These are phyloP conservation scores for Zootoca vivipara DNA, from an alignment of 2,113 vertebrate genomes.

Conservation along the genomic window DNA sequence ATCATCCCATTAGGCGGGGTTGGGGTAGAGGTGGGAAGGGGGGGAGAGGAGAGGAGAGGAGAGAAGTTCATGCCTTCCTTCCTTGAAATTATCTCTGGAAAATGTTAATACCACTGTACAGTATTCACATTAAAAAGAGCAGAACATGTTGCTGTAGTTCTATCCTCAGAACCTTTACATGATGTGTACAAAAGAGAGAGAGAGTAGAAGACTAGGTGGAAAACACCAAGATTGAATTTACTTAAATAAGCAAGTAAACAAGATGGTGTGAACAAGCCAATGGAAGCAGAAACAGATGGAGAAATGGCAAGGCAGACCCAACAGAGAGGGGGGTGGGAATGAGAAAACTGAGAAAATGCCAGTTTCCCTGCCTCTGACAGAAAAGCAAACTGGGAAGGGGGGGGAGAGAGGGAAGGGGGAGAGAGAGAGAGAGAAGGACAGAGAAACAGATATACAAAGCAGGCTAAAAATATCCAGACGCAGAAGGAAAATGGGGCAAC, in stretches of 20 bases:
- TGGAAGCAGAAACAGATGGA: conserved; percentile 17
- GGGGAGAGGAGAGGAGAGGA: no score
- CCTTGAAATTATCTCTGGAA: no score
- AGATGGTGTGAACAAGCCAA: not conserved
- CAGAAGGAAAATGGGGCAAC: conserved; percentile 2
- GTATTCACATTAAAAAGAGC: not conserved
- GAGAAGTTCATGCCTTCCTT: no score
- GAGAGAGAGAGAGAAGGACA: not conserved
- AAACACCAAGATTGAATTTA: not conserved
- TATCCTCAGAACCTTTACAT: not conserved
- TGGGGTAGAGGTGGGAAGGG: no score
- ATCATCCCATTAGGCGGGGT: no score
- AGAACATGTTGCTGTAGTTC: not conserved
- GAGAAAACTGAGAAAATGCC: no score
- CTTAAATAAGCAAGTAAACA: not conserved
- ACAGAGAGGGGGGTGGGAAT: not conserved
- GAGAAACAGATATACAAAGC: not conserved
- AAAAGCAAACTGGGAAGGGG: no score
- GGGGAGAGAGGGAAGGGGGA: not conserved
- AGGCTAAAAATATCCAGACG: not conserved
- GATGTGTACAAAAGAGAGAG: no score
- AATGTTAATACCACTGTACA: not conserved
- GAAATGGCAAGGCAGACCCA: not conserved
- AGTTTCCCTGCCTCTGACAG: no score
- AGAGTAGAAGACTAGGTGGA: not conserved